Percentiles rank a stretch among this genome's conserved stretches.
Conservation (phyloP, 2,113 vertebrate species). For the Pseudorhombus dupliciocellatus region DNA sequence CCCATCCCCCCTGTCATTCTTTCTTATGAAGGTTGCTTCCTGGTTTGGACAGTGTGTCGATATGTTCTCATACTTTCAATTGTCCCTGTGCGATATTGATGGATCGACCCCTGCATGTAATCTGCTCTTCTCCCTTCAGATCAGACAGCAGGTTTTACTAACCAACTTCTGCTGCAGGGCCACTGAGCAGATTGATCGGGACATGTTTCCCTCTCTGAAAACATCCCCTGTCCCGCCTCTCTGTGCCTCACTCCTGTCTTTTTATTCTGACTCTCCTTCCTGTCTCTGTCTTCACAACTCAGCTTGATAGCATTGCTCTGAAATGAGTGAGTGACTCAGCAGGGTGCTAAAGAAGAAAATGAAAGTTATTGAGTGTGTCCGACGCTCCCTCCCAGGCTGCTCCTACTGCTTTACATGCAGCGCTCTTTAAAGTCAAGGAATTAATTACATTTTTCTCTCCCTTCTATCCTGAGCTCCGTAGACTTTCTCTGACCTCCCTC, state of each 20-base stretch:
- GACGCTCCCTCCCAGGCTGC: not conserved
- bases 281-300: not conserved
- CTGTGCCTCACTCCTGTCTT: conserved; percentile 4
- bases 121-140: conserved; percentile 2
- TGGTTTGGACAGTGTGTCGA: not conserved
- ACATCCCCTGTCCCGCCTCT: not conserved
- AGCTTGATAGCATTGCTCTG: conserved; percentile 34
- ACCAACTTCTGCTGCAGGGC: conserved; percentile 10
- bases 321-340: conserved; percentile 11
- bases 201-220: conserved; percentile 16
- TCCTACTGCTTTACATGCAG: not conserved
- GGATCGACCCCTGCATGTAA: conserved; percentile 30
- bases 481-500: not conserved
- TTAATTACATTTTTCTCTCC: conserved; percentile 1
- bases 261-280: conserved; percentile 63
- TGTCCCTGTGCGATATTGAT: not conserved
- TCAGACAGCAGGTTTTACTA: not conserved
- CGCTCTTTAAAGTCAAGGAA: not conserved
- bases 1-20: conserved; percentile 13
- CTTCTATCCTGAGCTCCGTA: conserved; percentile 20
- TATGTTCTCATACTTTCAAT: not conserved
- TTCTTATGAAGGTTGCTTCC: not conserved
- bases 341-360: not conserved
- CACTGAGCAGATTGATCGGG: conserved; percentile 3
- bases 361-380: not conserved